Conservation (phyloP, 37 sponge, comb jelly and placozoan genomes). For the Spongia lamella region DNA sequence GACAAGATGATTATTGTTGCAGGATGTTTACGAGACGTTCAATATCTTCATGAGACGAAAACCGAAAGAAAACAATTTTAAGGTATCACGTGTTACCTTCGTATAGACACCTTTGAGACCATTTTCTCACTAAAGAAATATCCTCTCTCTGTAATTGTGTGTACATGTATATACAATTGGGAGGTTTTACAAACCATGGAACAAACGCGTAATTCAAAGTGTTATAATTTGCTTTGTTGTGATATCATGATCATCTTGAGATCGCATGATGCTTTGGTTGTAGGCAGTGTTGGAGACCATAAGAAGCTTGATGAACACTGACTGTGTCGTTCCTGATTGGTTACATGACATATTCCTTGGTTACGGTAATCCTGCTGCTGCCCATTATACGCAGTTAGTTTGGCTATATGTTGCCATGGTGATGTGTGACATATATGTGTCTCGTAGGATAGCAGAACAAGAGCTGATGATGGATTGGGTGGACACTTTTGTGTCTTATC, state of each 20-base stretch:
- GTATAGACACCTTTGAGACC: too few relatives aligned
- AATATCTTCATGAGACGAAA: conserved; percentile 92
- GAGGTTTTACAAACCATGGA: too few relatives aligned
- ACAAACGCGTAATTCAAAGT: too few relatives aligned
- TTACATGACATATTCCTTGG: conserved; percentile 96
- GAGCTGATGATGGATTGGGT: conserved; percentile 76
- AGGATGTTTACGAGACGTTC: conserved; percentile 93
- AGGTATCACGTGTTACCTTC: too few relatives aligned
- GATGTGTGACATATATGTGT: too few relatives aligned
- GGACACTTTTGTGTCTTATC: conserved; percentile 92
- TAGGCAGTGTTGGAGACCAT: conserved; percentile 98
- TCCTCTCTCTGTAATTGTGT: too few relatives aligned
- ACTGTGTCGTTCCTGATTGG: conserved; percentile 97
- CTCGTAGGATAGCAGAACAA: conserved; percentile 43
- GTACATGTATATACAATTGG: too few relatives aligned
- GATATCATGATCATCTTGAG: not conserved
- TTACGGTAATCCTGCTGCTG: conserved; percentile 93
- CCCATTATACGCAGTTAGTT: conserved; percentile 75
- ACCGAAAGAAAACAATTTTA: conserved; percentile 99
- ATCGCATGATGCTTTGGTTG: too few relatives aligned
- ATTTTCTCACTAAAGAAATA: too few relatives aligned
- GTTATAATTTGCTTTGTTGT: too few relatives aligned
- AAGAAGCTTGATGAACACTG: conserved; percentile 92
- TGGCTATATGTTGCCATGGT: too few relatives aligned
- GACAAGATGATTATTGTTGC: not conserved